Evolutionary conservation across 2,888 invertebrate species (phyloP).

Genomic region (Ophion ellenae): DNA sequence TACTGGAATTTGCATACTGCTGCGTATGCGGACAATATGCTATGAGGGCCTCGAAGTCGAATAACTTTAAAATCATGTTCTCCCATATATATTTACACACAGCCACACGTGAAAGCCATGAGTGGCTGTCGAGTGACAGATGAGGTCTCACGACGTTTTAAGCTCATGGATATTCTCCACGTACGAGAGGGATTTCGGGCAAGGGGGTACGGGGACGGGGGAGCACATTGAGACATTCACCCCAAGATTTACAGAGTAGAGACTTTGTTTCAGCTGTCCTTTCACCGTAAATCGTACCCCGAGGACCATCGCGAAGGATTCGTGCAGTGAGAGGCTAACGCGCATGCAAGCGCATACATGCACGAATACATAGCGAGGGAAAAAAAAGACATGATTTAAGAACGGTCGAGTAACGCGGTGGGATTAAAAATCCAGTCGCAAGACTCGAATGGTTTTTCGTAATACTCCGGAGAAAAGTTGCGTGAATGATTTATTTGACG

Average conservation of each 20-base stretch:
- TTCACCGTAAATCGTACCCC: constrained; percentile 64
- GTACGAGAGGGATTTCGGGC: constrained; percentile 46
- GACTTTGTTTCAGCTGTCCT: constrained; percentile 70
- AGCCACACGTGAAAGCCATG: constrained; percentile 3
- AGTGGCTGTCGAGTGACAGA: constrained; percentile 56
- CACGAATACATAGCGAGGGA: constrained; percentile 9
- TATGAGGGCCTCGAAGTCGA: too few species aligned
- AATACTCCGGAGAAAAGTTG: neutral
- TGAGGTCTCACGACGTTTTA: constrained; percentile 45
- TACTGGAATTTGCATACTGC: too few species aligned
- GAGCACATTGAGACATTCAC: constrained; percentile 62
- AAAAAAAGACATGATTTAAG: constrained; percentile 43
- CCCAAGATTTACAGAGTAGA: constrained; percentile 65
- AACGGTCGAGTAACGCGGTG: neutral
- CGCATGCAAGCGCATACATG: neutral
- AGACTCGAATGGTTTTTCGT: neutral
- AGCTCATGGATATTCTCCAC: constrained; percentile 50
- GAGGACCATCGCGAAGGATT: constrained; percentile 52
- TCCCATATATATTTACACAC: too few species aligned
- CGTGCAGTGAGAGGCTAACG: constrained; percentile 36
- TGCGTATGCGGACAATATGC: too few species aligned
- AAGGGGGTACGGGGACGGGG: constrained; percentile 2
- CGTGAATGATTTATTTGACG: neutral
- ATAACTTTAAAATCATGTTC: too few species aligned
- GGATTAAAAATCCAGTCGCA: constrained; percentile 2